Conservation (phyloP, 2,113 vertebrate genomes). For the Malurus melanocephalus region DNA sequence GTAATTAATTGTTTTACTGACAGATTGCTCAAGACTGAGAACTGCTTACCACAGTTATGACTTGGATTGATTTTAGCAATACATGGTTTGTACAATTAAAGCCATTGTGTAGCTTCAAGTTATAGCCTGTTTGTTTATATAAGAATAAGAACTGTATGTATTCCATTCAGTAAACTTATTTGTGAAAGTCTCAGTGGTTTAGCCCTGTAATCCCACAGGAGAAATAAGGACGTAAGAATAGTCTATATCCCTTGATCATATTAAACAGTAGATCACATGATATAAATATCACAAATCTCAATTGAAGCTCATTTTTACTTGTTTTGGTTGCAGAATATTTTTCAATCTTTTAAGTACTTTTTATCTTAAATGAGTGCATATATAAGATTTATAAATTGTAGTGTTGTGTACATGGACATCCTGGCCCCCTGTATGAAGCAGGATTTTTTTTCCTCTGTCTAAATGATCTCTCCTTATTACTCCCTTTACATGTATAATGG, state of each 20-base stretch:
- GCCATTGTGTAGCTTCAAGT: slow-evolving; percentile 55
- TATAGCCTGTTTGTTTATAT: slow-evolving; percentile 66
- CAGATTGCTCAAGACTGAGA: slow-evolving; percentile 62
- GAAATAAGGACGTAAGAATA: slow-evolving; percentile 26
- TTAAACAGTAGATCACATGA: slow-evolving; percentile 4
- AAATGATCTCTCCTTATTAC: background rate
- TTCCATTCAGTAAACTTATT: slow-evolving; percentile 52
- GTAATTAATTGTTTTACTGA: slow-evolving; percentile 72
- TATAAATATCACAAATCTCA: slow-evolving; percentile 26
- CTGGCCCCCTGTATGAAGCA: background rate
- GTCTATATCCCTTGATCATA: background rate
- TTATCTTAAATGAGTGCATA: background rate
- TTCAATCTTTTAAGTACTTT: background rate
- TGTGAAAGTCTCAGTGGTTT: slow-evolving; percentile 45
- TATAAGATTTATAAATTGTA: background rate
- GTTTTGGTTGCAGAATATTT: slow-evolving; percentile 6
- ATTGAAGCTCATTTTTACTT: background rate
- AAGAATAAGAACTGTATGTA: slow-evolving; percentile 54
- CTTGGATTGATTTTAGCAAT: slow-evolving; percentile 59
- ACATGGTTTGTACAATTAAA: slow-evolving; percentile 59
- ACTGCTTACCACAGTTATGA: slow-evolving; percentile 45
- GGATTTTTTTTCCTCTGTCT: background rate
- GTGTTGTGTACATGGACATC: background rate
- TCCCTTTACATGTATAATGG: background rate
- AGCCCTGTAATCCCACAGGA: background rate